phyloP scores from a whole-genome alignment of 2,888 invertebrate species.

The Anarsia innoxiella region DNA sequence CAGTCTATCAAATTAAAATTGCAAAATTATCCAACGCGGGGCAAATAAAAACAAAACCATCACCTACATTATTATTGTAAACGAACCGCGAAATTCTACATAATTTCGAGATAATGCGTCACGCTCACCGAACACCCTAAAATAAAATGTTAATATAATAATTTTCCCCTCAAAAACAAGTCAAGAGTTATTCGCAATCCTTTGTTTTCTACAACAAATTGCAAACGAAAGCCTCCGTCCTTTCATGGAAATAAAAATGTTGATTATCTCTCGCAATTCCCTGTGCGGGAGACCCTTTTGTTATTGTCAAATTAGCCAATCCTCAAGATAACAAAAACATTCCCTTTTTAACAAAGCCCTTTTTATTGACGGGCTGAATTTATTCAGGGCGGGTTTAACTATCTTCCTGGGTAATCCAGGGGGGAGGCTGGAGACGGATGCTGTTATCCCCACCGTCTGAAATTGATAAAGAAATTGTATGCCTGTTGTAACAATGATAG shows the following conservation, averaged over 20 bases:
- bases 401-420: slow-evolving; percentile 67
- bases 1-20: too few species aligned
- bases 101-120: not conserved
- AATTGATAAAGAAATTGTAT: too few species aligned
- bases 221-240: slow-evolving; percentile 33
- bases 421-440: too few species aligned
- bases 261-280: slow-evolving; percentile 65
- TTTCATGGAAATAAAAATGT: slow-evolving; percentile 47
- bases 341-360: slow-evolving; percentile 68
- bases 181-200: slow-evolving; percentile 27
- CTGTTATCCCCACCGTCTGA: too few species aligned
- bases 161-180: slow-evolving; percentile 12
- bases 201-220: slow-evolving; percentile 37
- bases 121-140: slow-evolving; percentile 5
- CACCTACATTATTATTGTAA: too few species aligned
- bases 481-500: too few species aligned
- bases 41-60: too few species aligned
- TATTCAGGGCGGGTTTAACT: slow-evolving; percentile 69
- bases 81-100: not conserved
- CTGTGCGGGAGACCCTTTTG: slow-evolving; percentile 65
- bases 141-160: slow-evolving; percentile 8
- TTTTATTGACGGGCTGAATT: slow-evolving; percentile 68
- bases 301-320: slow-evolving; percentile 75
- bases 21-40: too few species aligned
- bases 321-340: slow-evolving; percentile 75